Evolutionary conservation across 92 coral and sea anemone species (phyloP), one percentile per base, ranked within the genome.

Genomic region (Phenganax stokvisi): DNA sequence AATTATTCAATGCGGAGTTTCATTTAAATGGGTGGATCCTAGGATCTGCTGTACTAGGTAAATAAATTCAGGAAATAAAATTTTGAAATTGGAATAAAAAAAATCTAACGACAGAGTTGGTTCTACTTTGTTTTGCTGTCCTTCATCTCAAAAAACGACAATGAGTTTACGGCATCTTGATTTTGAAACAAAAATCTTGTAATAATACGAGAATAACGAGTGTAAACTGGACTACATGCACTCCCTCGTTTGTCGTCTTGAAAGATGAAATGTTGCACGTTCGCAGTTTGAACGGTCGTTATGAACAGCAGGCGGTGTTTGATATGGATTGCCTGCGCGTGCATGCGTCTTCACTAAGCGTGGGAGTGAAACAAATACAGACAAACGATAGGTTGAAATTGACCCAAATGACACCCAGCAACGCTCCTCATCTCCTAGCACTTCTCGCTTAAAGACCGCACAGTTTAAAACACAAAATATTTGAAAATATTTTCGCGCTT

Each of bases 381-480:
- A 27, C 54, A 37, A 60, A 12, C 56, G 82, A 78, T 61, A 78
- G 71, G 82, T 37, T 51, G 73, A 47, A 17, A 31, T 78, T 78
- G 82, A 78, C 82, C 82, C 60, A 29, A 78, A 53, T 60, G 82
- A 78, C 82, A 78, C 72, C 28, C 47, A 37, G 47, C 47, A 58
- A 13, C 82, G 72, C 72, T 67, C 61, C 67, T 47, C 47, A 63
- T 54, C 58, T 27, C 59, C 27, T 59, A 6, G 57, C 28, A 8
- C 9, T 16, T 51, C 11, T 51, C 7, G 56, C 9, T 47, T 16
- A 10, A 13, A 54, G 44, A 13, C 17, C 25, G 29, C 65, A 17
- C 77, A 13, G 44, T 54, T 16, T 51, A 27, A 37, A 37, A 37
- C 47, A 37, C 47, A 37, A 5, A 37, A 37, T 37, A 37, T 37